Conservation (phyloP, 2,888 invertebrate genomes). For the Cheilosia grossa region DNA sequence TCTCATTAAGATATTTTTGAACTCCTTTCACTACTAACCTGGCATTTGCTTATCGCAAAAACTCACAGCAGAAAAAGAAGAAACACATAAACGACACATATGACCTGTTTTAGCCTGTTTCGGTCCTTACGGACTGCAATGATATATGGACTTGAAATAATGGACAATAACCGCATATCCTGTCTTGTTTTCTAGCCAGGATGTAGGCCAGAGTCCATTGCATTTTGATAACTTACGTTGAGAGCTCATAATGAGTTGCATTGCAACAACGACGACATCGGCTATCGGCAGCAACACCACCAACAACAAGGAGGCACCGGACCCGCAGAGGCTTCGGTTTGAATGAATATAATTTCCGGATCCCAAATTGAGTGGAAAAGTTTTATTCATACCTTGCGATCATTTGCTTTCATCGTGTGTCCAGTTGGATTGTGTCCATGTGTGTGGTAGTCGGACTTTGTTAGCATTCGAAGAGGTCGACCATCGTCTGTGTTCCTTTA, state of each 20-base stretch:
- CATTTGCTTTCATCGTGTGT: conserved; percentile 35
- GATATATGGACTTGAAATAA: conserved; percentile 66
- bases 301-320: neutral
- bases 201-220: conserved; percentile 45
- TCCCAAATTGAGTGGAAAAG: conserved; percentile 69
- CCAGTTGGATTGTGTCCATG: neutral
- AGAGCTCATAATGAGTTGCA: conserved; percentile 62
- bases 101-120: conserved; percentile 62
- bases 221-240: conserved; percentile 39
- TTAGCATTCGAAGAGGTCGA: conserved; percentile 17
- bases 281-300: neutral
- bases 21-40: conserved; percentile 32
- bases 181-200: conserved; percentile 42
- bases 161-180: conserved; percentile 67
- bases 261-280: conserved; percentile 36
- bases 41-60: conserved; percentile 68
- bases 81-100: conserved; percentile 51
- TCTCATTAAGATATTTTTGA: conserved; percentile 60
- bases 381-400: conserved; percentile 56
- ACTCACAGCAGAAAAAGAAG: neutral
- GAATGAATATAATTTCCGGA: conserved; percentile 58
- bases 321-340: conserved; percentile 14
- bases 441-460: neutral
- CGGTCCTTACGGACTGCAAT: conserved; percentile 53
- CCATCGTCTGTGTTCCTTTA: conserved; percentile 42